phyloP scores from a whole-genome alignment of 1,140 invertebrate genomes.

The Atta colombica region DNA sequence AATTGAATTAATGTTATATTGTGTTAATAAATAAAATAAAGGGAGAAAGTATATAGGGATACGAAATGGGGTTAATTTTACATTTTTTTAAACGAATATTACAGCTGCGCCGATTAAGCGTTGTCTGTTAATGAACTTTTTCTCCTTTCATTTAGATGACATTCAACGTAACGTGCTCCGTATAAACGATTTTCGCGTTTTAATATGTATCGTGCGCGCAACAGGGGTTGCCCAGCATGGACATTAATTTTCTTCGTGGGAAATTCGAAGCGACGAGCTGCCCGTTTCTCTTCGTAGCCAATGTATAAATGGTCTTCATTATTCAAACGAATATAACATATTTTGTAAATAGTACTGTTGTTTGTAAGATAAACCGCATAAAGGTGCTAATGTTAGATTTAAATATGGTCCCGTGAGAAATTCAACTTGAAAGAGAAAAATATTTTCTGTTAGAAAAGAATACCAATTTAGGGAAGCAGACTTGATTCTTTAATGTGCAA shows the following conservation, averaged over 20 bases:
- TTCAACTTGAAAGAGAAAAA: not conserved
- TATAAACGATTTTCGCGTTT: slow-evolving; percentile 13
- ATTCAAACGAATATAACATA: slow-evolving; percentile 39
- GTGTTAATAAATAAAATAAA: not conserved
- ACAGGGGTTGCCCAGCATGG: slow-evolving; percentile 35
- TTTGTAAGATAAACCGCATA: slow-evolving; percentile 4
- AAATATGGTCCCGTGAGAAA: not conserved
- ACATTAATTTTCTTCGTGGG: slow-evolving; percentile 65
- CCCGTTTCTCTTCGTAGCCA: slow-evolving; percentile 1
- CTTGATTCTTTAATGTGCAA: not conserved
- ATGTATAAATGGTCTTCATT: slow-evolving; percentile 20
- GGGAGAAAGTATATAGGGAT: not conserved
- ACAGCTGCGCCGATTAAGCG: not conserved
- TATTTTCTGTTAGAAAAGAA: not conserved
- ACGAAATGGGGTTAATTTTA: not conserved
- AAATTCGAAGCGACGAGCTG: slow-evolving; percentile 36
- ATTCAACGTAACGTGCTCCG: not conserved
- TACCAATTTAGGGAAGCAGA: not conserved
- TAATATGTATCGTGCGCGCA: slow-evolving; percentile 37
- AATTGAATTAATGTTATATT: not conserved
- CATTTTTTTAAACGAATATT: not conserved
- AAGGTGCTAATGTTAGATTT: not conserved
- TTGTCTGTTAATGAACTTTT: not conserved
- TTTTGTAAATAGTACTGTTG: slow-evolving; percentile 5
- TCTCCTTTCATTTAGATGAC: slow-evolving; percentile 10